These are phyloP conservation scores for Hylaeus volcanicus DNA, from an alignment of 1,140 invertebrate genomes.

Conservation along the genomic window DNA sequence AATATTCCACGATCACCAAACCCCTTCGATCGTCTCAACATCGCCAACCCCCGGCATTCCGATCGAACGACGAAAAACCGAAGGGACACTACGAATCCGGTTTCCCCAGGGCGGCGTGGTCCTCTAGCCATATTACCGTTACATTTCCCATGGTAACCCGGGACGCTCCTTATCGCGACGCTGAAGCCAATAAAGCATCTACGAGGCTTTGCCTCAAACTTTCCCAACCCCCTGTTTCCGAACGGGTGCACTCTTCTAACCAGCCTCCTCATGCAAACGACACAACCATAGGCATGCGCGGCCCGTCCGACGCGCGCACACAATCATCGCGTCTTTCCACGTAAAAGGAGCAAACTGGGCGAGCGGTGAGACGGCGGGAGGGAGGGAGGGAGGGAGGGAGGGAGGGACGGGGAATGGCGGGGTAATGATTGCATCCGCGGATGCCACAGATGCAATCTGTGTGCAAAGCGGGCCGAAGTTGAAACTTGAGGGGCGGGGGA, in stretches of 20 bases:
- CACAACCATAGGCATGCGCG: constrained; percentile 1
- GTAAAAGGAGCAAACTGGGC: constrained; percentile 48
- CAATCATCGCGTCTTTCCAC: not conserved
- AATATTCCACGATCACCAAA: too few relatives aligned
- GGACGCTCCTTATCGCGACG: constrained; percentile 41
- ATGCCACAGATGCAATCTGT: constrained; percentile 75
- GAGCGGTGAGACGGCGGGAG: constrained; percentile 23
- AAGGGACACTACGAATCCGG: constrained; percentile 9
- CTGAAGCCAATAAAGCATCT: constrained; percentile 59
- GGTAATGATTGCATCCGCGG: constrained; percentile 76
- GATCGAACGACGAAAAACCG: too few relatives aligned
- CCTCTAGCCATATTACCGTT: not conserved
- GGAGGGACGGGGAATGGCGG: constrained; percentile 51
- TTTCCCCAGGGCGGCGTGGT: not conserved
- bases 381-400: constrained; percentile 39
- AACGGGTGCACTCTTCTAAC: constrained; percentile 58
- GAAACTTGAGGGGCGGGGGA: constrained; percentile 42
- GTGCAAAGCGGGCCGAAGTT: constrained; percentile 72
- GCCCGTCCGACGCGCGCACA: constrained; percentile 49
- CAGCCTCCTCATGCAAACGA: constrained; percentile 38
- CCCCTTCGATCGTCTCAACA: too few relatives aligned
- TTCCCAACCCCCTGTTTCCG: constrained; percentile 41
- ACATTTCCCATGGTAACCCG: constrained; percentile 29
- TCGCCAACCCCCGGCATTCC: too few relatives aligned
- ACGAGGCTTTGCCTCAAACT: constrained; percentile 50